These are phyloP conservation scores for Cydia splendana DNA, from an alignment of 1,140 invertebrate species.

Conservation along the genomic window DNA sequence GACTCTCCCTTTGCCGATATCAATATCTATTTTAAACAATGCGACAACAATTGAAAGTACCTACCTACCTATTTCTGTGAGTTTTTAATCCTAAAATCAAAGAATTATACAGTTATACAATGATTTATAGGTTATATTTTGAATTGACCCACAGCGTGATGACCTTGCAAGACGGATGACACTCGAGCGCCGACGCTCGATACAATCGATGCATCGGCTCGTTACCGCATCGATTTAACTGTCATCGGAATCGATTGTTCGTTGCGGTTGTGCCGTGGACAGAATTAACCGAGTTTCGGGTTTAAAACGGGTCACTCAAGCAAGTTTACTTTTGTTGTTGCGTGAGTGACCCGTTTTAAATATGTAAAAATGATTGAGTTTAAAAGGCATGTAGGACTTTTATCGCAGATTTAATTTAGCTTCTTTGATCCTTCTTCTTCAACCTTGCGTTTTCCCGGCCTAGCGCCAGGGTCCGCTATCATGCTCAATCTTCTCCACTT, in stretches of 20 bases:
- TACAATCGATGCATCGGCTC: conserved; percentile 10
- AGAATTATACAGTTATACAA: not conserved
- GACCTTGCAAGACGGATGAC: conserved; percentile 8
- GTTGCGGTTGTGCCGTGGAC: not conserved
- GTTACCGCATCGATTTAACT: conserved; percentile 12
- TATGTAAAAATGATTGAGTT: not conserved
- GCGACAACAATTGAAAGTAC: too few relatives aligned
- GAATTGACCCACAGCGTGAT: not conserved
- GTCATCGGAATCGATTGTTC: conserved; percentile 23
- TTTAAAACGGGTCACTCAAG: not conserved
- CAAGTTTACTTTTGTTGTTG: too few relatives aligned
- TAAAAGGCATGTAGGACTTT: not conserved
- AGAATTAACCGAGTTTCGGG: not conserved
- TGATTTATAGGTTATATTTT: not conserved
- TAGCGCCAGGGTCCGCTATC: too few relatives aligned
- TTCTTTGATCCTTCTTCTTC: too few relatives aligned
- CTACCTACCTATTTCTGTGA: too few relatives aligned
- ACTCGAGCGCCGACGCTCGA: not conserved
- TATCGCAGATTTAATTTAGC: not conserved
- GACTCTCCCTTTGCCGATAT: too few relatives aligned
- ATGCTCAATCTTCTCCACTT: too few relatives aligned
- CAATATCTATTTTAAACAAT: too few relatives aligned
- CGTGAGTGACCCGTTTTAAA: not conserved
- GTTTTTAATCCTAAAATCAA: too few relatives aligned
- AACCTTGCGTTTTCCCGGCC: too few relatives aligned